Evolutionary conservation across 2,113 vertebrate genomes (phyloP).

Genomic region (Dasyurus viverrinus): DNA sequence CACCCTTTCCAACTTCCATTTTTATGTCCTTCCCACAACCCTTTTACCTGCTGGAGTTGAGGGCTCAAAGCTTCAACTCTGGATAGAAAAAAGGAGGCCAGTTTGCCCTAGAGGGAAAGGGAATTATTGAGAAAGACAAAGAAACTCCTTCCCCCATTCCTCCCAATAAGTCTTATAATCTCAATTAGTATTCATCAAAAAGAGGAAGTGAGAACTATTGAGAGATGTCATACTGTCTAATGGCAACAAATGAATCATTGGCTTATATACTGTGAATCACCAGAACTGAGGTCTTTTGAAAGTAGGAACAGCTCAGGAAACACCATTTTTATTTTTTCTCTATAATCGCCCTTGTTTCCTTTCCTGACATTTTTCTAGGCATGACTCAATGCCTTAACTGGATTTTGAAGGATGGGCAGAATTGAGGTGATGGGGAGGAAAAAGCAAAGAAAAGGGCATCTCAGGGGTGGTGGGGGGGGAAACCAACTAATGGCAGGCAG

Average conservation of each 20-base stretch:
- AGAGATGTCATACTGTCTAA: not conserved
- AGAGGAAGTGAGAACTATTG: not conserved
- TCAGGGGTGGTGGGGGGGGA: too few species aligned
- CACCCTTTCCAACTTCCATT: not conserved
- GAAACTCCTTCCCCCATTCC: not conserved
- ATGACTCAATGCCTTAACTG: not conserved
- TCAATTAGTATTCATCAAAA: not conserved
- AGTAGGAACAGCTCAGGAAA: not conserved
- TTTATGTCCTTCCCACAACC: not conserved
- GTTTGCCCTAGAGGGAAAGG: conserved; percentile 86
- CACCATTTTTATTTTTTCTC: not conserved
- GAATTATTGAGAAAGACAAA: not conserved
- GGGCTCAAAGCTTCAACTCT: conserved; percentile 88
- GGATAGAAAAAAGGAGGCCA: conserved; percentile 90
- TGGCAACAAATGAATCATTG: not conserved
- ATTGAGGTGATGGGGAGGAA: not conserved
- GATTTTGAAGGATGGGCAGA: not conserved
- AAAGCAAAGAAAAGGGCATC: not conserved
- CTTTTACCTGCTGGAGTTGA: conserved; percentile 88
- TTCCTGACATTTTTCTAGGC: not conserved
- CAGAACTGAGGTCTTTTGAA: not conserved
- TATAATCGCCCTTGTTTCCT: not conserved
- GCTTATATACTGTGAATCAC: not conserved
- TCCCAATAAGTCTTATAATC: not conserved
- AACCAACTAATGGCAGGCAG: not conserved